Conservation (phyloP, 2,888 invertebrate species). For the Coleophora deauratella region DNA sequence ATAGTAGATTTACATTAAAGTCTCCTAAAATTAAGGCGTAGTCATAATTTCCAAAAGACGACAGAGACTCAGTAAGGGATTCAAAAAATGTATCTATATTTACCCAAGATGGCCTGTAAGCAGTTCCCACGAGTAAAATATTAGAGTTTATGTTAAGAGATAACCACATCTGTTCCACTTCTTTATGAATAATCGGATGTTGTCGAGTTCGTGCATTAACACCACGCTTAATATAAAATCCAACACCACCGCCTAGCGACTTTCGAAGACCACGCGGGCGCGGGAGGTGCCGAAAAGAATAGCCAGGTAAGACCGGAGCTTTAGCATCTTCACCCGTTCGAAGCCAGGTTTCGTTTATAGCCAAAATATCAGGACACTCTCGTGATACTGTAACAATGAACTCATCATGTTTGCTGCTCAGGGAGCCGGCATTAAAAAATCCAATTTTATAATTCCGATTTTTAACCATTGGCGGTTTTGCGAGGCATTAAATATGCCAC, state of each 20-base stretch:
- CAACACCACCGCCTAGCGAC: constrained; percentile 3
- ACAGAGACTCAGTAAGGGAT: constrained; percentile 1
- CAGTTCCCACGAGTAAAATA: constrained; percentile 4
- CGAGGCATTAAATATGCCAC: too few species aligned
- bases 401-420: too few species aligned
- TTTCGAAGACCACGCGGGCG: neutral
- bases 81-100: constrained; percentile 4
- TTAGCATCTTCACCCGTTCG: neutral
- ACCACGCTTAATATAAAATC: neutral
- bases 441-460: too few species aligned
- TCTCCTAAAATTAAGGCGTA: constrained; percentile 3
- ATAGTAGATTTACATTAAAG: constrained; percentile 3
- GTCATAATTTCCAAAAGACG: neutral
- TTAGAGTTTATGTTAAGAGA: neutral
- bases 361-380: neutral
- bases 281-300: neutral
- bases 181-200: neutral
- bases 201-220: neutral
- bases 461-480: too few species aligned
- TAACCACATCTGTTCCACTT: constrained; percentile 6
- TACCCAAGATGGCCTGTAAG: constrained; percentile 5
- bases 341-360: constrained; percentile 4
- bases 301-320: neutral
- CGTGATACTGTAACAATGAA: too few species aligned
- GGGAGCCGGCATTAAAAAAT: too few species aligned